Evolutionary conservation across 1,140 invertebrate species (phyloP), one percentile per base, ranked within the genome.

Genomic region (Philopotamus ludificatus): DNA sequence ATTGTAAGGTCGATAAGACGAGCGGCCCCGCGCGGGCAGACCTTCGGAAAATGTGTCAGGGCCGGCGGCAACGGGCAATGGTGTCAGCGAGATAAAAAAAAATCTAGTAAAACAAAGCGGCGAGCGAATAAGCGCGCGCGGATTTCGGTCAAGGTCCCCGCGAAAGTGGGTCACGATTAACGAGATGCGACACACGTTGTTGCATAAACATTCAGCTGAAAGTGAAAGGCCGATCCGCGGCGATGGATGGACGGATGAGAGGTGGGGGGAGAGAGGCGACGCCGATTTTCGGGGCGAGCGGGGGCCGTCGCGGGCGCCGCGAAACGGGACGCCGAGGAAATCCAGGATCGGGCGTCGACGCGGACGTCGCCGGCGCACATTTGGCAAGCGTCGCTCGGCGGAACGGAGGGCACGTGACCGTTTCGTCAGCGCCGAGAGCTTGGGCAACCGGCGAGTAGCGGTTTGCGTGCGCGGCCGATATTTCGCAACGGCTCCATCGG

Each of bases 31-130:
- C 59, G 16, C 18, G 26, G 26, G 51, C 15, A 34, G 68, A 67
- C 68, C 68, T 70, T 70, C 68, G 55, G 44, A 51, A 70, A 67
- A 67, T 58, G 68, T 70, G 68, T 67, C 68, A 70, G 58, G 68
- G 68, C 68, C 68, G 47, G 9, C 60, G 28, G 44, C 68, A 50
- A 20, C 47, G 59, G 49, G 65, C 57, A 70, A 70, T 63, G 45
- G 68, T 67, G 68, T 67, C 68, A 64, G 34, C 44, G 63, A 57
- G 67, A 69, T 69, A 68, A 68, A 69, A 68, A 58, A 68, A 64
- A 65, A 68, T 50, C 55, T 61, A 34, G 45, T 59, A 42, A 70
- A 67, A 66, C 64, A 70, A 67, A 70, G 65, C 68, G 34, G 42
- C 51, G 62, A 63, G 54, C 65, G 59, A 23, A n/a, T n/a, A n/a